Conservation (phyloP, 2,113 vertebrate genomes). For the Motacilla tschutschensis region DNA sequence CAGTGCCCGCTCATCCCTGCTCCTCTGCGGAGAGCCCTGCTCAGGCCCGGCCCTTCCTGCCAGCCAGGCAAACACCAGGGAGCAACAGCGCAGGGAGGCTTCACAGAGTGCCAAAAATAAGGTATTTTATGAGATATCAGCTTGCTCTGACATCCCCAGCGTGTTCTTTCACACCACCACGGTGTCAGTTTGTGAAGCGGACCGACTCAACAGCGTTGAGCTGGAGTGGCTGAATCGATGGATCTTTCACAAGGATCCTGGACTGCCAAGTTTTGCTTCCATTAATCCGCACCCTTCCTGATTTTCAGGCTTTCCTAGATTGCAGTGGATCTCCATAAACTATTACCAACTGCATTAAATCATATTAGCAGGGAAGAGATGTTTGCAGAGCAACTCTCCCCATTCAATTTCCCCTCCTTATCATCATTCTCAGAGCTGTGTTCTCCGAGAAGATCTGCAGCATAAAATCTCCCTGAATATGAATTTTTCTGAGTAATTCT, state of each 20-base stretch:
- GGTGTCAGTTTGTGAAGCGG: fast-evolving
- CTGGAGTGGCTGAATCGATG: neutral
- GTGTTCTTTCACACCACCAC: fast-evolving
- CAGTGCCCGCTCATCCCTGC: neutral
- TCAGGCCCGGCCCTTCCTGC: neutral
- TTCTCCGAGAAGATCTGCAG: neutral
- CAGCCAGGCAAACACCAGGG: fast-evolving
- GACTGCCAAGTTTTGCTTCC: neutral
- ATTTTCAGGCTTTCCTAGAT: neutral
- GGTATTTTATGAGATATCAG: neutral
- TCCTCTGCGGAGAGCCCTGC: neutral
- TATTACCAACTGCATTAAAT: neutral
- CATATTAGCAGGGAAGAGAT: slow-evolving; percentile 15
- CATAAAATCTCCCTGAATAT: slow-evolving; percentile 33
- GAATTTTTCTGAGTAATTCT: slow-evolving; percentile 33
- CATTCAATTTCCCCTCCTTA: neutral
- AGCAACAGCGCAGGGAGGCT: fast-evolving
- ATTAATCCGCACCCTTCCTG: neutral
- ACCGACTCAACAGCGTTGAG: fast-evolving
- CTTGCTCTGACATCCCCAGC: fast-evolving
- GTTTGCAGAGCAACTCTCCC: slow-evolving; percentile 1
- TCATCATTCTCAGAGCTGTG: slow-evolving; percentile 3
- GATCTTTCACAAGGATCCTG: neutral
- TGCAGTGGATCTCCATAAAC: slow-evolving; percentile 1
- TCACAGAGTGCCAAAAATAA: neutral